Evolutionary conservation across 1,140 invertebrate genomes (phyloP), one percentile per base, ranked within the genome.

Genomic region (Rhizoglyphus robini): DNA sequence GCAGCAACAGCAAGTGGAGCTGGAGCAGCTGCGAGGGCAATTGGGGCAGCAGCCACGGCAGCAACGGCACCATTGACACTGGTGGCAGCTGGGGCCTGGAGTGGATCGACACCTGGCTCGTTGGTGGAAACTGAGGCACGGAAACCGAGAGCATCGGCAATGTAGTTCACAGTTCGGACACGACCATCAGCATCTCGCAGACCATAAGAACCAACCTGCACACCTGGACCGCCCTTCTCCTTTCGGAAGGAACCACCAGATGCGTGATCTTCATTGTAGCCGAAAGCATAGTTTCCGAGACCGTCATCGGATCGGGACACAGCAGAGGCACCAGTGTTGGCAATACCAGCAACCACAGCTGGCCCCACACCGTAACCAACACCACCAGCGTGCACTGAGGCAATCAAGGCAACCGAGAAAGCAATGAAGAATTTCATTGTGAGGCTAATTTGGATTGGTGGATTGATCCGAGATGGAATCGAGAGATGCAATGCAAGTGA

Each of bases 81-180:
- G 36, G 65, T 32, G 36, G 66, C 65, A 70, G 58, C 27, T n/a
- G 48, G 30, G 25, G n/a, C 36, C 8, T n/a, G 23, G 11, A 48
- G 58, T 25, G 38, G 47, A 30, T 41, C 46, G 46, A 30, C 54
- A 54, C 8, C 8, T 11, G 36, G 8, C 8, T 41, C 8, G 18
- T 41, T 8, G 36, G 36, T 41, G 8, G 36, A 41, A 41, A 41
- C 36, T 8, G 36, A 41, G 36, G 8, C 8, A 11, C 36, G 8
- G 8, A 18, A 41, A 18, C 8, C 36, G 18, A 41, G 8, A 11
- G 36, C 8, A 11, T 8, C 36, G 8, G 36, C 36, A 41, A 31
- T 47, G 65, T 74, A 74, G 67, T 73, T 72, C 18, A 74, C 73
- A 38, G 68, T 70, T 31, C 72, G 65, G 20, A 70, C 48, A 25